Evolutionary conservation across 1,140 invertebrate genomes (phyloP), one percentile per base, ranked within the genome.

Genomic region (Formica exsecta): DNA sequence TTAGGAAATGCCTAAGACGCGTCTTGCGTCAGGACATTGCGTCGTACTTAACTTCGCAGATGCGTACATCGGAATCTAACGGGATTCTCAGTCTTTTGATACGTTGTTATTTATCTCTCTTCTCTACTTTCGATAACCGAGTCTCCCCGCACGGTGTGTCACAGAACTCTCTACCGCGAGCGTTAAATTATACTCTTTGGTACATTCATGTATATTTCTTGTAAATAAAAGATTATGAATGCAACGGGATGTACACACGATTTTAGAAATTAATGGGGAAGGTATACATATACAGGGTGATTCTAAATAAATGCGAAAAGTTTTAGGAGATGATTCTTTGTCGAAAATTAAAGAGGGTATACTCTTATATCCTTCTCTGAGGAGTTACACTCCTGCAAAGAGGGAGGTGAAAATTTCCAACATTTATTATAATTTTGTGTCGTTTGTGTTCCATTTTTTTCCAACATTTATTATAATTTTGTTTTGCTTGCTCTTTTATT

Each of bases 1-100:
- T 83, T 74, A 61, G 79, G 41, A 74, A 83, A n/a, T 41, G 68
- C 44, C 54, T 71, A 29, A 81, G 51, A 81, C 76, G 11, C 2
- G n/a, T 25, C 54, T 38, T 59, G 71, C 38, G n/a, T 79, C 44
- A 59, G 77, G 41, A 71, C n/a, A 57, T 22, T 41, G 25, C 41
- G 4, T 61, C 25, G 11, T 73, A 51, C 22, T 44, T 44, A 59
- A 32, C 66, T 59, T 22, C 32, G 22, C 64, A 66, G 29, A 54
- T 57, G 54, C 36, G 38, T 13, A 44, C 29, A 44, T 16, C 6
- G 16, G 48, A 32, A 59, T 81, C 66, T 59, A 73, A 32, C 66
- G 79, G 79, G 51, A 59, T 29, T 61, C 16, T 51, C 66, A 11
- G 11, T 79, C 44, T 62, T 79, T 79, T 59, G 59, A 81, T 57